phyloP scores from a whole-genome alignment of 2,797 vertebrate species.

The Aviceda leuphotes region DNA sequence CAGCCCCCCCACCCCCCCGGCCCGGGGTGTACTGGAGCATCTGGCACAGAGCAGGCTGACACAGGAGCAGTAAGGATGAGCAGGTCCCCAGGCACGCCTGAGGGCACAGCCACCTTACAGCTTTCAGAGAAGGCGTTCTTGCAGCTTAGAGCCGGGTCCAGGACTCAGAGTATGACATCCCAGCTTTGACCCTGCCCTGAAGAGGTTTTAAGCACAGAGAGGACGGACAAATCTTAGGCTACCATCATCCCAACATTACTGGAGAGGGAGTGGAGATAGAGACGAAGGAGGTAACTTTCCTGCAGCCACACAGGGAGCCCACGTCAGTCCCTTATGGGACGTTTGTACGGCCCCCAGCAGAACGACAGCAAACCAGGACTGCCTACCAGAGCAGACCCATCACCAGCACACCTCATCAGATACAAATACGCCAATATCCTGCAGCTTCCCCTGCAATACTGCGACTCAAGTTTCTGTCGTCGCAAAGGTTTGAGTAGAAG shows the following conservation, averaged over 20 bases:
- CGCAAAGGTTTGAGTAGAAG: background rate
- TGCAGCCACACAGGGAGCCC: background rate
- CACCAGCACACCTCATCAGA: rapidly evolving
- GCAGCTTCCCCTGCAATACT: background rate
- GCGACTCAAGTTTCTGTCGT: background rate
- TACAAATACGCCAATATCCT: background rate
- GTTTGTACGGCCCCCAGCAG: background rate
- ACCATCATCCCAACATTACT: background rate
- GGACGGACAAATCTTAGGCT: background rate
- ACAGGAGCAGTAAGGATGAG: too few relatives aligned
- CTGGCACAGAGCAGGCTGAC: background rate
- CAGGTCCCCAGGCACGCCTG: too few relatives aligned
- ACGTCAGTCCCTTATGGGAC: too few relatives aligned
- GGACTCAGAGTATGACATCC: background rate
- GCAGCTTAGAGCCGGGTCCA: background rate
- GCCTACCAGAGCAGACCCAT: background rate
- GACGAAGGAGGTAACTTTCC: background rate
- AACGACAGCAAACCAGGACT: background rate
- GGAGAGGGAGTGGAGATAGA: rapidly evolving
- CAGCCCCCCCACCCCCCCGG: rapidly evolving
- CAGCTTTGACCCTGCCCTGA: background rate
- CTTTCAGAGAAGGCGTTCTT: background rate
- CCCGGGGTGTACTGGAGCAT: too few relatives aligned
- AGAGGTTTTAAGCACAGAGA: background rate
- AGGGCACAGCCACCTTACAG: background rate